Percentiles rank a stretch among this genome's conserved stretches.
Conservation (phyloP, 1,140 invertebrate genomes). For the Steinernema khuongi region DNA sequence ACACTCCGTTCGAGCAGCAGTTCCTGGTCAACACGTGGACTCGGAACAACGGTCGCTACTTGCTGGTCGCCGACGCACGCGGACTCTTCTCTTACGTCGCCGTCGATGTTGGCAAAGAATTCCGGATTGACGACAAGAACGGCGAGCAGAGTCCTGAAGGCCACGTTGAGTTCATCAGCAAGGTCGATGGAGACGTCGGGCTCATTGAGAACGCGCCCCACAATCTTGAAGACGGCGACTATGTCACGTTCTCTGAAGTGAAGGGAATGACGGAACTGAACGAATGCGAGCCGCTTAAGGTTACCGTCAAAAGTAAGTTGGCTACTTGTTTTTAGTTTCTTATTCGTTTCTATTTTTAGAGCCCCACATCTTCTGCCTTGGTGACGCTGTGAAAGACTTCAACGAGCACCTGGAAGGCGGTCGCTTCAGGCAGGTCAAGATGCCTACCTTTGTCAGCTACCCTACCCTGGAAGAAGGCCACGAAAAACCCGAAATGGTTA, state of each 20-base stretch:
- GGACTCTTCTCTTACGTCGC: constrained; percentile 75
- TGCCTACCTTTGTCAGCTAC: background rate
- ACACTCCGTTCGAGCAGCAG: constrained; percentile 72
- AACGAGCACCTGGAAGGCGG: constrained; percentile 70
- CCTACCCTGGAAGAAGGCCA: constrained; percentile 53
- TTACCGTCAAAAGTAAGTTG: constrained; percentile 67
- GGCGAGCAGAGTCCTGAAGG: constrained; percentile 62
- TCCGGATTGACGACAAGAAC: constrained; percentile 61
- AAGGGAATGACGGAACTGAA: constrained; percentile 93
- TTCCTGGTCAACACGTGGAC: constrained; percentile 73
- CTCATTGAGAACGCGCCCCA: constrained; percentile 63
- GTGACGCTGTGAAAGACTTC: constrained; percentile 67
- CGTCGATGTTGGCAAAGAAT: constrained; percentile 60
- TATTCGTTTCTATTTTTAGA: no score
- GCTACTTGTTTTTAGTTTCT: no score
- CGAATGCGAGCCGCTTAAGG: constrained; percentile 77
- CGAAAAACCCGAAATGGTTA: constrained; percentile 75
- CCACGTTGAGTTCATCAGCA: constrained; percentile 47
- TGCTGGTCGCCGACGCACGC: constrained; percentile 81
- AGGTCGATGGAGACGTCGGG: constrained; percentile 59
- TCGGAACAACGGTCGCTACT: constrained; percentile 66
- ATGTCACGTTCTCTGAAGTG: constrained; percentile 85
- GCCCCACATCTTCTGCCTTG: constrained; percentile 92
- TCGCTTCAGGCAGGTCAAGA: constrained; percentile 89
- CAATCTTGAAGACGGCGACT: constrained; percentile 79